phyloP scores from a whole-genome alignment of 2,888 invertebrate species.

The Epinotia nisella region DNA sequence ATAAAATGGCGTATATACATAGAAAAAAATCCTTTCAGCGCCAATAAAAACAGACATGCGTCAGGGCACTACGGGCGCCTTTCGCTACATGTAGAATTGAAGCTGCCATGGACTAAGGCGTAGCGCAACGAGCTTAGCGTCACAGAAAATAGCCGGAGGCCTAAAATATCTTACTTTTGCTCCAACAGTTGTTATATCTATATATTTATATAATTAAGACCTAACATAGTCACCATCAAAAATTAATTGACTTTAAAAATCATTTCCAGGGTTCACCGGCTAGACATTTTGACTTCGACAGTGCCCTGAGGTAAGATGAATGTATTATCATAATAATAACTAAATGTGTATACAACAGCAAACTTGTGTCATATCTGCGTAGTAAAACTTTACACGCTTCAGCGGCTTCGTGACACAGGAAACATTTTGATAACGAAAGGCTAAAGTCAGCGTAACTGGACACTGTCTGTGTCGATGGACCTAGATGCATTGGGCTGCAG shows the following conservation, averaged over 20 bases:
- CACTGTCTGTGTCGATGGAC: too few relatives aligned
- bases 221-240: neutral
- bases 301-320: slow-evolving; percentile 49
- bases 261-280: slow-evolving; percentile 52
- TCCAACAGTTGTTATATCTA: too few relatives aligned
- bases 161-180: too few relatives aligned
- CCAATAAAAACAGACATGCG: too few relatives aligned
- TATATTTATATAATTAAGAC: neutral
- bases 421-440: slow-evolving; percentile 9
- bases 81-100: too few relatives aligned
- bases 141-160: too few relatives aligned
- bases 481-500: neutral
- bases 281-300: slow-evolving; percentile 54
- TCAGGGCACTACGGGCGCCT: too few relatives aligned
- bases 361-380: neutral
- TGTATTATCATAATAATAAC: neutral
- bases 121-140: too few relatives aligned
- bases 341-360: neutral
- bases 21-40: too few relatives aligned
- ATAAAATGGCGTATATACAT: too few relatives aligned
- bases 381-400: neutral
- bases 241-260: neutral
- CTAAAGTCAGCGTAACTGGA: neutral
- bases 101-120: too few relatives aligned
- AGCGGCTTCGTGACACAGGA: neutral